These are phyloP conservation scores for Halisarca cf. caerulea DNA, from an alignment of 37 sponge, comb jelly and placozoan genomes.

Conservation along the genomic window DNA sequence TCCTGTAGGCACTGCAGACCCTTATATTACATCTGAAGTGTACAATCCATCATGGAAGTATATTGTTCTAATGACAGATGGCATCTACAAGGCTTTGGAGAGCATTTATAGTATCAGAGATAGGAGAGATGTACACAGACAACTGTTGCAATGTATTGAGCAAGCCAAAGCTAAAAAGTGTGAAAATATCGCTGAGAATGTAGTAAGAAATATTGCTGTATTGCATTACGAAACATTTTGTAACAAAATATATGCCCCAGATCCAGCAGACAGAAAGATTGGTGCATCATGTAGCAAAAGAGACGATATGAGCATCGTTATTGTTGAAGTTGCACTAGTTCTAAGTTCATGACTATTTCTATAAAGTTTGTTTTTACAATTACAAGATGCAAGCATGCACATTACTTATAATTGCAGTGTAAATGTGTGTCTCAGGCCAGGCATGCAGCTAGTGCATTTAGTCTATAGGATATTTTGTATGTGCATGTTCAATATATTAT, in stretches of 20 bases:
- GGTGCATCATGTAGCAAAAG: constrained; percentile 69
- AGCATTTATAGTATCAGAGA: background rate
- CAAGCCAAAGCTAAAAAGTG: background rate
- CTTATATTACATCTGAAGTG: background rate
- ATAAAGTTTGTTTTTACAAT: no score
- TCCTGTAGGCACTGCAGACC: constrained; percentile 61
- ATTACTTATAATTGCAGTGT: no score
- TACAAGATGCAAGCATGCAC: no score
- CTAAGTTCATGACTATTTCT: no score
- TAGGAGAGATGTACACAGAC: constrained; percentile 31
- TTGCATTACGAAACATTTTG: constrained; percentile 49
- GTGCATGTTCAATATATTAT: no score
- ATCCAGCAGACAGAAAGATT: constrained; percentile 21
- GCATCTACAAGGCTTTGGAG: constrained; percentile 74
- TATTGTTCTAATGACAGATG: constrained; percentile 85
- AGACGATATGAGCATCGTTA: constrained; percentile 85
- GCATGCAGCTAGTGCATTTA: no score
- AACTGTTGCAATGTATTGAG: constrained; percentile 33
- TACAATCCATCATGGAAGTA: constrained; percentile 44
- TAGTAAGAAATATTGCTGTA: constrained; percentile 42
- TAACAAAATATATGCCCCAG: constrained; percentile 12
- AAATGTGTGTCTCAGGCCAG: no score
- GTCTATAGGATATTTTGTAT: no score
- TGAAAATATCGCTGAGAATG: constrained; percentile 23
- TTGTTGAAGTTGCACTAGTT: constrained; percentile 47